phyloP scores from a whole-genome alignment of 2,797 vertebrate species.

The Phataginus tetradactyla region DNA sequence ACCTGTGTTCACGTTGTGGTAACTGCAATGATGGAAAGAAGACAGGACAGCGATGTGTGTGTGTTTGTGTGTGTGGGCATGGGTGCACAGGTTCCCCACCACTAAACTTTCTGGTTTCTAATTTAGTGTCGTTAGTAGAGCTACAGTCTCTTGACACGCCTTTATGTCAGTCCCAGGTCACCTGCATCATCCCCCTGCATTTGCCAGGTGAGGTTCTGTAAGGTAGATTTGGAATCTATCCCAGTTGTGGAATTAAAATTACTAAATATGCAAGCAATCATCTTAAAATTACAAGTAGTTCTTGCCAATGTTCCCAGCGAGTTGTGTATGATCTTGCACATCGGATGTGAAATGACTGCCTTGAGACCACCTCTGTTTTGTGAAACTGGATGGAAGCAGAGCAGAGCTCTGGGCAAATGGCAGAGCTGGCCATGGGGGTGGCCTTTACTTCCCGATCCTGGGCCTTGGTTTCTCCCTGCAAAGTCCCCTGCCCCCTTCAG shows the following conservation, averaged over 20 bases:
- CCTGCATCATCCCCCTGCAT: background rate
- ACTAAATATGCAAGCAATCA: background rate
- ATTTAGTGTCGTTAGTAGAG: background rate
- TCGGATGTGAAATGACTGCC: background rate
- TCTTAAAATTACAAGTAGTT: background rate
- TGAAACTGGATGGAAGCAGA: background rate
- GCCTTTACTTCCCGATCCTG: background rate
- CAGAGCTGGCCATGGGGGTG: no score
- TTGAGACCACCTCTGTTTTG: background rate
- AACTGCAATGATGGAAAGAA: background rate
- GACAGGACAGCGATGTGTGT: background rate
- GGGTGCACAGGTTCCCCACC: no score
- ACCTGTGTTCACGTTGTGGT: background rate
- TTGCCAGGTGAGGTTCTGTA: background rate
- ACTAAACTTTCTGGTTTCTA: background rate
- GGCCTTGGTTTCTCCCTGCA: background rate
- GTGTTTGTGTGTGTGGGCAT: no score
- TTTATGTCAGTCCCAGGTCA: no score
- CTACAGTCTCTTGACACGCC: background rate
- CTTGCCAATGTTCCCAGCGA: background rate
- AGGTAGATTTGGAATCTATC: background rate
- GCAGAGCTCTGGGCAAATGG: background rate
- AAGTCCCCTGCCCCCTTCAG: background rate
- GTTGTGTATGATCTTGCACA: background rate
- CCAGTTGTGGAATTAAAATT: background rate